Evolutionary conservation across 2,797 vertebrate species (phyloP), one percentile per base, ranked within the genome.

Genomic region (Darevskia nairensis): DNA sequence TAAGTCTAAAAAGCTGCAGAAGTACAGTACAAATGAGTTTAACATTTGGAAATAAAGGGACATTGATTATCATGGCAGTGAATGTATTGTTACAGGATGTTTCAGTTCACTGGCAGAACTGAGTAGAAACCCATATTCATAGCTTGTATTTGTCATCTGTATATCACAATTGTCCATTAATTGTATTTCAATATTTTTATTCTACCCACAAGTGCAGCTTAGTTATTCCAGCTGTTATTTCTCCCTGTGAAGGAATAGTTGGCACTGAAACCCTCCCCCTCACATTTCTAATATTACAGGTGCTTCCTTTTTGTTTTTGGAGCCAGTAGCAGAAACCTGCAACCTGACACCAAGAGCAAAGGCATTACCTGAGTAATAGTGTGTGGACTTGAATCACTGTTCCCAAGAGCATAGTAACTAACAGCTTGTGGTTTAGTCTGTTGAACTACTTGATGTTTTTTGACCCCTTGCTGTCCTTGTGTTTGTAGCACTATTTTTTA

Each of bases 371-470:
- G 89, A 89, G 69, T 90, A 84, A 71, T 85, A 44, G 19, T 0
- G 0, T 82, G 50, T 86, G 91, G 83, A 68, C 88, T 84, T 90
- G 64, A 89, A 66, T 93, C 90, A 78, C 61, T 90, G 41, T 88
- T 87, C 87, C 92, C 88, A 85, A 6, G 90, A 93, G 92, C 74
- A 94, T 25, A 85, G 89, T 71, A 93, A 90, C 89, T 88, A 86
- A 75, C 83, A 79, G 86, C 84, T 89, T 90, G 79, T 88, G 66
- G 17, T 89, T 88, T 84, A 90, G 86, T 89, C 91, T 91, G 86
- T 84, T 95, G 89, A 93, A 92, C 87, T 93, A 19, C 77, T 93
- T 84, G 80, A 88, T 92, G 89, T 23, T 21, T 92, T 82, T 90
- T 82, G 89, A 94, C 84, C 87, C 71, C 19, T 64, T 4, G 9